Evolutionary conservation across 2,888 invertebrate species (phyloP).

Genomic region (Troglohyphantes excavatus): DNA sequence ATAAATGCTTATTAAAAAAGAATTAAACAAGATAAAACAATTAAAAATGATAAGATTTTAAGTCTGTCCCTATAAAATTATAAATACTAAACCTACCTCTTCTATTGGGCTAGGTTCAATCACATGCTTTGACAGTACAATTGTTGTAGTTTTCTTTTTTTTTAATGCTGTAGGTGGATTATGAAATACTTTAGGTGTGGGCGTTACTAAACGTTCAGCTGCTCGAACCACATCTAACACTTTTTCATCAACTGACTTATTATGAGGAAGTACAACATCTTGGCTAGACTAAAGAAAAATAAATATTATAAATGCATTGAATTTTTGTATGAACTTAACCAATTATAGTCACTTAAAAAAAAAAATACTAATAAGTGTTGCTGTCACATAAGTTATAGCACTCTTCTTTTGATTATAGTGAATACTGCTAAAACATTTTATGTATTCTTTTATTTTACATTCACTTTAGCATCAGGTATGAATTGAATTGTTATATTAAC

Average conservation of each 20-base stretch:
- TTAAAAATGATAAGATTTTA: too few species aligned
- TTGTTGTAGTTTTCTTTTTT: slow-evolving; percentile 92
- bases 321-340: too few species aligned
- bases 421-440: too few species aligned
- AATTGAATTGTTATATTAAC: too few species aligned
- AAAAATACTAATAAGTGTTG: too few species aligned
- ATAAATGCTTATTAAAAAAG: too few species aligned
- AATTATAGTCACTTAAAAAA: too few species aligned
- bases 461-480: too few species aligned
- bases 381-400: too few species aligned
- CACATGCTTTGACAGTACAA: slow-evolving; percentile 94
- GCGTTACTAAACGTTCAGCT: slow-evolving; percentile 89
- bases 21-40: too few species aligned
- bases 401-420: too few species aligned
- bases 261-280: slow-evolving; percentile 38
- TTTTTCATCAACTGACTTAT: slow-evolving; percentile 83
- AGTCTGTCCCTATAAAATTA: background rate
- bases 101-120: slow-evolving; percentile 73
- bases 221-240: slow-evolving; percentile 95
- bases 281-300: slow-evolving; percentile 47
- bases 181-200: slow-evolving; percentile 73
- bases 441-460: too few species aligned
- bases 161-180: slow-evolving; percentile 84
- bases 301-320: background rate
- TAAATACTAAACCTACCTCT: slow-evolving; percentile 38